A percentile compares a stretch with the other conserved stretches of the same genome.
These are phyloP conservation scores for Neodiprion virginianus DNA, from an alignment of 1,140 invertebrate species.

Conservation along the genomic window DNA sequence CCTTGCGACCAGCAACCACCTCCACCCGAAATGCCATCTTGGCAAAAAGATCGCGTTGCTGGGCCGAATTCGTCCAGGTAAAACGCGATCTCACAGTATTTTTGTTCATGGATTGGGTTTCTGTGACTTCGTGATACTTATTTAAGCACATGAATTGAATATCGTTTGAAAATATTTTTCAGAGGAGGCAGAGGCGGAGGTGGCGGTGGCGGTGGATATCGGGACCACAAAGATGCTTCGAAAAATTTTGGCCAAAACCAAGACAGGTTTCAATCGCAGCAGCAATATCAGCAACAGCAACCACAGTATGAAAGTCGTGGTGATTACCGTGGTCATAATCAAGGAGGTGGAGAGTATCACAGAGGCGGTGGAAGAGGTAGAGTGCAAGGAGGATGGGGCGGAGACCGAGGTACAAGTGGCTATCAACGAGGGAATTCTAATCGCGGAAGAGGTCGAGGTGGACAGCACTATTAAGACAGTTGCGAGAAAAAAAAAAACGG, in stretches of 20 bases:
- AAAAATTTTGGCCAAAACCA: constrained; percentile 44
- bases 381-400: constrained; percentile 57
- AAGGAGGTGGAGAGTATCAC: constrained; percentile 30
- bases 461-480: constrained; percentile 19
- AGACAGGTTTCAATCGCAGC: constrained; percentile 31
- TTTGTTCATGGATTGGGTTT: constrained; percentile 23
- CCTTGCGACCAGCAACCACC: constrained; percentile 88
- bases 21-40: constrained; percentile 94
- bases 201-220: constrained; percentile 38
- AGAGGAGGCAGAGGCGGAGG: constrained; percentile 38
- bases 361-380: constrained; percentile 43
- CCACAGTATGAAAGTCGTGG: constrained; percentile 19
- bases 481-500: too few relatives aligned
- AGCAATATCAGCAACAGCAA: constrained; percentile 19
- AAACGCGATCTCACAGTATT: constrained; percentile 15
- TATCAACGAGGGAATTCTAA: constrained; percentile 46
- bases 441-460: constrained; percentile 36
- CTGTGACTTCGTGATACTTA: constrained; percentile 9
- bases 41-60: constrained; percentile 72
- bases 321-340: constrained; percentile 23
- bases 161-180: constrained; percentile 20
- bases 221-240: constrained; percentile 41
- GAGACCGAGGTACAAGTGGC: constrained; percentile 35
- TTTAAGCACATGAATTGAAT: constrained; percentile 13
- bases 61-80: constrained; percentile 38